Conservation (phyloP, 2,888 invertebrate species). For the Epiblema foenella region DNA sequence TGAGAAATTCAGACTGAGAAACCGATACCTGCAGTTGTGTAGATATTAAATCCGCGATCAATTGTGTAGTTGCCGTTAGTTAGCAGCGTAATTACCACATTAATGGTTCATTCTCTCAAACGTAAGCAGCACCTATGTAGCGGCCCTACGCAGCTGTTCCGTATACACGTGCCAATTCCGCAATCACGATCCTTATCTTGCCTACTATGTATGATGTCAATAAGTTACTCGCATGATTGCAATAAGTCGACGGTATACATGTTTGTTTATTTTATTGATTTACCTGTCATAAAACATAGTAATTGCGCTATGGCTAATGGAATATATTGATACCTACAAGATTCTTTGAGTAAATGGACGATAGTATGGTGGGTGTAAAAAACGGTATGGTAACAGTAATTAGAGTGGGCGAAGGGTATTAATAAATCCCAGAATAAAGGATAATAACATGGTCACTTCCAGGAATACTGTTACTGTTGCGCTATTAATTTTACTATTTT, state of each 20-base stretch:
- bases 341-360: neutral
- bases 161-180: slow-evolving; percentile 57
- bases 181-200: slow-evolving; percentile 63
- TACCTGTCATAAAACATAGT: slow-evolving; percentile 8
- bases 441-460: too few species aligned
- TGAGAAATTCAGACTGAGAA: neutral
- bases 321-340: neutral
- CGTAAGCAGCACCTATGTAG: slow-evolving; percentile 48
- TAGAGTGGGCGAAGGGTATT: too few species aligned
- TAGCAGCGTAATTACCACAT: slow-evolving; percentile 22
- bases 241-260: slow-evolving; percentile 30
- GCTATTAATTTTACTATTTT: too few species aligned
- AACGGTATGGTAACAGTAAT: too few species aligned
- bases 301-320: neutral
- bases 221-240: slow-evolving; percentile 65
- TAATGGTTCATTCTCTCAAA: slow-evolving; percentile 28
- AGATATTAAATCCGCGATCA: slow-evolving; percentile 14
- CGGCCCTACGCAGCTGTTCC: slow-evolving; percentile 48
- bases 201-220: slow-evolving; percentile 68
- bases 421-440: too few species aligned
- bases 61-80: slow-evolving; percentile 19
- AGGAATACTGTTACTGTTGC: too few species aligned
- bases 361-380: neutral
- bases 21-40: slow-evolving; percentile 6
- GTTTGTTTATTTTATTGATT: slow-evolving; percentile 30